phyloP scores from a whole-genome alignment of 2,113 vertebrate species.

The Desmodus rotundus region DNA sequence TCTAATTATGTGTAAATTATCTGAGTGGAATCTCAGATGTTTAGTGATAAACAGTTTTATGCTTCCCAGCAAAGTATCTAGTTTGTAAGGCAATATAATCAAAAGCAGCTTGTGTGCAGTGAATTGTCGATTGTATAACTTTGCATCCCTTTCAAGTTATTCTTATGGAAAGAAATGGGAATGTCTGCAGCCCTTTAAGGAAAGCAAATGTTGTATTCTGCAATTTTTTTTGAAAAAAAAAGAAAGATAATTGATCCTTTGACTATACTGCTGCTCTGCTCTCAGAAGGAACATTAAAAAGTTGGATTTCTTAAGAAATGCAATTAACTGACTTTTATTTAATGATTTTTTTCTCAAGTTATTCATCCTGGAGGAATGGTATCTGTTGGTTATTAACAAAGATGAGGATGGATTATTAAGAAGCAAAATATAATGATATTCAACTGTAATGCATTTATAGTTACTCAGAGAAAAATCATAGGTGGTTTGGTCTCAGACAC shows the following conservation, averaged over 20 bases:
- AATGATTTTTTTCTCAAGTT: constrained; percentile 58
- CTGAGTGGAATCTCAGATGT: constrained; percentile 67
- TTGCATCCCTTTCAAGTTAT: constrained; percentile 39
- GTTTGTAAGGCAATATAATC: constrained; percentile 61
- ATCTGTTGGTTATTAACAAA: constrained; percentile 60
- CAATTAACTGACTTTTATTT: constrained; percentile 62
- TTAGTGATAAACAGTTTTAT: constrained; percentile 73
- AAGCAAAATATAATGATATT: constrained; percentile 34
- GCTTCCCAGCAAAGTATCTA: constrained; percentile 59
- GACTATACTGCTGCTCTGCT: background rate
- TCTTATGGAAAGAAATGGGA: constrained; percentile 48
- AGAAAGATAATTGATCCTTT: constrained; percentile 56
- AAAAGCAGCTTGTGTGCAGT: constrained; percentile 65
- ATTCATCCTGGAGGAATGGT: constrained; percentile 50
- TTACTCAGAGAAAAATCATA: background rate
- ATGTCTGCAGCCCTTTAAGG: constrained; percentile 45
- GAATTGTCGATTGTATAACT: constrained; percentile 51
- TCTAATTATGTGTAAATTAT: constrained; percentile 74
- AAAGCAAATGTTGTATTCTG: constrained; percentile 21
- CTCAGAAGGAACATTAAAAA: constrained; percentile 69
- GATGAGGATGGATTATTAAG: constrained; percentile 49
- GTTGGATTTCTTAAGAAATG: constrained; percentile 65
- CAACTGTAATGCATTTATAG: background rate
- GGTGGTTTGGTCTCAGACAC: background rate
- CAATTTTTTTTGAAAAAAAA: background rate